Percentiles rank a stretch among this genome's conserved stretches.
phyloP scores from a whole-genome alignment of 1,140 invertebrate species.

The Halictus rubicundus region DNA sequence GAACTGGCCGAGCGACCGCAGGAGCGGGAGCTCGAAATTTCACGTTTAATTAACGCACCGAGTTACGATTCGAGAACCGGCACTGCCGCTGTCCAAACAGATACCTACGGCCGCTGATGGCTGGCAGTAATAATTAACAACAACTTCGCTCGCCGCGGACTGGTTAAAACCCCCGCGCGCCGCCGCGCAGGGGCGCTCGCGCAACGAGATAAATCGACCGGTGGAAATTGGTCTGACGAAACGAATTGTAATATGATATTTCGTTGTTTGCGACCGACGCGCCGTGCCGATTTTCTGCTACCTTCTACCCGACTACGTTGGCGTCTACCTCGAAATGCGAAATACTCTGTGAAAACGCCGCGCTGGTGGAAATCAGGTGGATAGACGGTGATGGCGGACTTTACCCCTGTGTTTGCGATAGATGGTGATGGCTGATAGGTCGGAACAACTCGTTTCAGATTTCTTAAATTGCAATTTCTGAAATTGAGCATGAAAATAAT shows the following conservation, averaged over 20 bases:
- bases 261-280: background rate
- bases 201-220: background rate
- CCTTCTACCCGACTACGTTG: background rate
- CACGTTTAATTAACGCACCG: conserved; percentile 36
- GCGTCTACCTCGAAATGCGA: no score
- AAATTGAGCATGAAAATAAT: no score
- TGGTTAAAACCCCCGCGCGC: conserved; percentile 23
- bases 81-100: conserved; percentile 3
- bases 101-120: conserved; percentile 1
- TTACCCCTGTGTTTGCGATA: no score
- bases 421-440: no score
- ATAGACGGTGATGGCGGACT: no score
- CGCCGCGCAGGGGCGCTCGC: no score
- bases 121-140: conserved; percentile 35
- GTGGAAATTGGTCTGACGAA: conserved; percentile 1
- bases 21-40: conserved; percentile 2
- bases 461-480: no score
- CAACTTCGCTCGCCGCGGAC: conserved; percentile 8
- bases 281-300: background rate
- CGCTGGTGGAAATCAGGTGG: no score
- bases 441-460: no score
- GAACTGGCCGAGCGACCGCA: background rate
- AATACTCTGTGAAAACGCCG: no score
- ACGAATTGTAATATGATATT: conserved; percentile 11
- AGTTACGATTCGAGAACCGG: conserved; percentile 30